phyloP scores from a whole-genome alignment of 2,888 invertebrate genomes.

The Epirrhoe tristata region DNA sequence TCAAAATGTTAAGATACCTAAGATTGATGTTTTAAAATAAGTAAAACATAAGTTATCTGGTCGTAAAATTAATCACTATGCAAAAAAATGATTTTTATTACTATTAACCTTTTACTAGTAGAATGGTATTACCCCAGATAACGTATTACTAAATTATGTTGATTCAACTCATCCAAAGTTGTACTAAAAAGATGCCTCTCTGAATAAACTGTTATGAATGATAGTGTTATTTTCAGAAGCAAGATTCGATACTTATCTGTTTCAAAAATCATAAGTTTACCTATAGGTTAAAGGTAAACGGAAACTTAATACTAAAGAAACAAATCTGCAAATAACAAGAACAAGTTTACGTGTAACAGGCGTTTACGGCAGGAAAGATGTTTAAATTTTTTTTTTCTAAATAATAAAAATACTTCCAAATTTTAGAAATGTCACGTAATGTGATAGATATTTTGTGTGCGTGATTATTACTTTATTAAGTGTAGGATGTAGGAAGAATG shows the following conservation, averaged over 20 bases:
- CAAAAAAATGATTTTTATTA: not conserved
- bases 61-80: not conserved
- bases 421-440: too few relatives aligned
- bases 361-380: slow-evolving; percentile 9
- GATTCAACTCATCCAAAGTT: not conserved
- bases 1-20: slow-evolving; percentile 6
- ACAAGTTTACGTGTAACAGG: slow-evolving; percentile 30
- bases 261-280: not conserved
- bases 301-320: slow-evolving; percentile 31
- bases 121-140: not conserved
- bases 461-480: not conserved
- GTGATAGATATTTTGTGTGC: too few relatives aligned
- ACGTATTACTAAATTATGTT: not conserved
- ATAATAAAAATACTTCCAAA: too few relatives aligned
- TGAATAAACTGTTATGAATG: not conserved
- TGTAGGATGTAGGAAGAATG: not conserved
- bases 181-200: not conserved
- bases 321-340: slow-evolving; percentile 30
- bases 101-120: not conserved
- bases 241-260: not conserved
- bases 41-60: not conserved
- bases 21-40: not conserved
- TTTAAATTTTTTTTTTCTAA: not conserved
- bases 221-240: not conserved
- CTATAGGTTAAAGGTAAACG: not conserved